phyloP scores from a whole-genome alignment of 2,888 invertebrate genomes.

The Caenorhabditis sulstoni region DNA sequence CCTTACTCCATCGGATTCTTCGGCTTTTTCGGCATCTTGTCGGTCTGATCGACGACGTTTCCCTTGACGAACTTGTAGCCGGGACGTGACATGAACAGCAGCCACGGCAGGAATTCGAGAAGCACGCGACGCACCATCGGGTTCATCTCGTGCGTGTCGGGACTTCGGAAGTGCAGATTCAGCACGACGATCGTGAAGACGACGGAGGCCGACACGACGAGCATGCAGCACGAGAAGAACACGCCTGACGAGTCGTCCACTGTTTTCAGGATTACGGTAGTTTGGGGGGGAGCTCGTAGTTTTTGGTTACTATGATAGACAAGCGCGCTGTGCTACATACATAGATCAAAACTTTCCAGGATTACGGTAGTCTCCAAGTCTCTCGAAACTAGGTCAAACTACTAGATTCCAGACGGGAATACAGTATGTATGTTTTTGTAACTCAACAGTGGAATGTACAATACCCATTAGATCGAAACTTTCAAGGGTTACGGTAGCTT shows the following conservation, averaged over 20 bases:
- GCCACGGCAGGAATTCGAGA: constrained; percentile 78
- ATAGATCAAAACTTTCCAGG: no score
- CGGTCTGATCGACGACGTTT: constrained; percentile 55
- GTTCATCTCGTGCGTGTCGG: constrained; percentile 77
- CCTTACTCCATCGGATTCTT: constrained; percentile 50
- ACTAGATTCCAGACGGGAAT: no score
- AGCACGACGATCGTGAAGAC: constrained; percentile 79
- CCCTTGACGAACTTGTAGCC: constrained; percentile 70
- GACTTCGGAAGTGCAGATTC: constrained; percentile 75
- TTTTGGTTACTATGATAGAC: not conserved
- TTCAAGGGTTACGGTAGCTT: no score
- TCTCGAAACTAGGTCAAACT: no score
- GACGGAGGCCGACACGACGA: constrained; percentile 77
- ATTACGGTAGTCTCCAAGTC: no score
- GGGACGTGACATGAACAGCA: constrained; percentile 76
- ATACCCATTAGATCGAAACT: no score
- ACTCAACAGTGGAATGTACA: no score
- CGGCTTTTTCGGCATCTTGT: constrained; percentile 57
- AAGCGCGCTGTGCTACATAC: no score
- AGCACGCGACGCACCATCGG: constrained; percentile 68
- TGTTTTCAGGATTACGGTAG: constrained; percentile 3
- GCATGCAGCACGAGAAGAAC: constrained; percentile 79
- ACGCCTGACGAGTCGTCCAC: constrained; percentile 63
- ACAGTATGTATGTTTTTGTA: no score
- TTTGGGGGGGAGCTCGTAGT: no score